These are phyloP conservation scores for Dolichallabes microphthalmus DNA, from an alignment of 2,113 vertebrate species.

Conservation along the genomic window DNA sequence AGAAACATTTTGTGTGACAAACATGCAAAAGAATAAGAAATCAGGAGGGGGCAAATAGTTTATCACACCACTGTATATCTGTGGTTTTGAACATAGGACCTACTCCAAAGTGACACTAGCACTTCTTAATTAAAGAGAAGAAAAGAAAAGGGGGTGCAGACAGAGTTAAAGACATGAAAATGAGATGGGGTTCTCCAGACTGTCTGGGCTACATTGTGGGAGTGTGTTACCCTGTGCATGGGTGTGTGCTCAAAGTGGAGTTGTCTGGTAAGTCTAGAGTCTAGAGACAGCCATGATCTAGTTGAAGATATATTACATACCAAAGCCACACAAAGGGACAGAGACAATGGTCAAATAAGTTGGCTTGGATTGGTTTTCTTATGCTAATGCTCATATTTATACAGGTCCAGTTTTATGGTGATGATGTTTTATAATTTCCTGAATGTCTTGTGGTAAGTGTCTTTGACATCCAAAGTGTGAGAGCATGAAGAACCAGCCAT, in stretches of 20 bases:
- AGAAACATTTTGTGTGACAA: too few relatives aligned
- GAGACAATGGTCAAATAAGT: slow-evolving; percentile 83
- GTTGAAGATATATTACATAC: slow-evolving; percentile 36
- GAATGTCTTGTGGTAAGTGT: slow-evolving; percentile 9
- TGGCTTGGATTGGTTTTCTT: slow-evolving; percentile 80
- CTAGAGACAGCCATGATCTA: background rate
- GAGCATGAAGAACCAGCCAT: background rate
- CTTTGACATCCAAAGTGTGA: slow-evolving; percentile 17
- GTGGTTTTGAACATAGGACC: slow-evolving; percentile 38
- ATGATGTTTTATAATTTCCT: slow-evolving; percentile 6
- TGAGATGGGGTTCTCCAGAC: slow-evolving; percentile 69
- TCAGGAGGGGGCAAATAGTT: too few relatives aligned
- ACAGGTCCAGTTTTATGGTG: slow-evolving; percentile 29
- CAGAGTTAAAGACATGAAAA: slow-evolving; percentile 66
- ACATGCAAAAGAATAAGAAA: too few relatives aligned
- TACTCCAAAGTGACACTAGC: slow-evolving; percentile 60
- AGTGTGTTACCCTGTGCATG: slow-evolving; percentile 64
- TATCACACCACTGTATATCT: too few relatives aligned
- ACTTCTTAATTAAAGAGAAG: slow-evolving; percentile 76
- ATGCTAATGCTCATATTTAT: slow-evolving; percentile 76
- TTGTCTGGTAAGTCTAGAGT: slow-evolving; percentile 59
- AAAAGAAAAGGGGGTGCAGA: slow-evolving; percentile 68
- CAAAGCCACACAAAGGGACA: slow-evolving; percentile 69
- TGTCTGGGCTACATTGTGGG: slow-evolving; percentile 74
- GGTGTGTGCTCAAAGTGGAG: slow-evolving; percentile 23